Conservation (phyloP, 2,797 vertebrate genomes). For the Microctenopoma steveboyesi region DNA sequence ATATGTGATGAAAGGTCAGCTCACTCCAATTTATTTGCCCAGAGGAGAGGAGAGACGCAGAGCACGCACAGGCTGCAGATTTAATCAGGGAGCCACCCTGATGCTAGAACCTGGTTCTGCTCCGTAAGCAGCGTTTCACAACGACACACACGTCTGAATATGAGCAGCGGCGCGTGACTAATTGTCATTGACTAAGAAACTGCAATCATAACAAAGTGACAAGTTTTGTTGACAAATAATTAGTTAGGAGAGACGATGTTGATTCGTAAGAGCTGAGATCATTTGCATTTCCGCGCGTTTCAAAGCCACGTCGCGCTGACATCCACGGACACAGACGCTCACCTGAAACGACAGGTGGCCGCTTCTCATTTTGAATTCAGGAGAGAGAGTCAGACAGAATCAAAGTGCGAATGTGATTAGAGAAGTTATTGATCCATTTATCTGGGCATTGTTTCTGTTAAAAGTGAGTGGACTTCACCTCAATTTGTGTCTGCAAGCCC, state of each 20-base stretch:
- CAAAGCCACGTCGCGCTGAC: background rate
- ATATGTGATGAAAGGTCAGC: slow-evolving; percentile 72
- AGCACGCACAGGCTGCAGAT: slow-evolving; percentile 47
- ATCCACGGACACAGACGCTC: background rate
- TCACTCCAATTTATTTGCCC: slow-evolving; percentile 69
- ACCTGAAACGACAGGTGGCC: background rate
- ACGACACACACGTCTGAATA: slow-evolving; percentile 28
- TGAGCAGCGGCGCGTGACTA: slow-evolving; percentile 43
- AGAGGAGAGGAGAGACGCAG: slow-evolving; percentile 61
- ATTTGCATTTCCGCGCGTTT: background rate
- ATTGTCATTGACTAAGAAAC: slow-evolving; percentile 55
- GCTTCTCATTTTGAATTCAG: slow-evolving; percentile 46
- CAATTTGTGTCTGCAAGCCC: slow-evolving; percentile 50
- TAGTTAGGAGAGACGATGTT: slow-evolving; percentile 8
- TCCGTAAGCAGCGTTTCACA: slow-evolving; percentile 38
- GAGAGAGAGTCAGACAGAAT: slow-evolving; percentile 41
- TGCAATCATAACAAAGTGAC: slow-evolving; percentile 17
- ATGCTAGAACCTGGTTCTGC: slow-evolving; percentile 53
- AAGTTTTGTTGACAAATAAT: slow-evolving; percentile 48
- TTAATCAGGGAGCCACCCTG: slow-evolving; percentile 57
- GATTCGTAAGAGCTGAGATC: slow-evolving; percentile 6
- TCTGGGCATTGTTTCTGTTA: slow-evolving; percentile 52
- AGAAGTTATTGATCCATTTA: slow-evolving; percentile 66
- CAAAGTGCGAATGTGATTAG: slow-evolving; percentile 62
- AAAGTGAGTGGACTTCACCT: slow-evolving; percentile 58